phyloP scores from a whole-genome alignment of 2,888 invertebrate species.

The Arctia plantaginis region DNA sequence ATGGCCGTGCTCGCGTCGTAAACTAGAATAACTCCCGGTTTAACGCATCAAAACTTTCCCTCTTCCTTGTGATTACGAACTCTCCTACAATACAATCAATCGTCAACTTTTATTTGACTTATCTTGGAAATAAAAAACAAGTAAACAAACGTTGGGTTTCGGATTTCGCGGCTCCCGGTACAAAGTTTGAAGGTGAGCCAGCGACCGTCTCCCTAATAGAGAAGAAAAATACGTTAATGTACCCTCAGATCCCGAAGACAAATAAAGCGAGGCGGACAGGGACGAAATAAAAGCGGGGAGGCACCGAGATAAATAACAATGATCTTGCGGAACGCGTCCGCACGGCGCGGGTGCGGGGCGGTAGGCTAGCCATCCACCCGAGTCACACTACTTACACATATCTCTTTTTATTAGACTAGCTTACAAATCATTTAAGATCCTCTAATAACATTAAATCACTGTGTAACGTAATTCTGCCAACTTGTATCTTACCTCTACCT shows the following conservation, averaged over 20 bases:
- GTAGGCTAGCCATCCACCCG: conserved; percentile 26
- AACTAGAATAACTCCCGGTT: conserved; percentile 65
- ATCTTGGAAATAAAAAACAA: conserved; percentile 81
- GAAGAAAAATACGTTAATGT: conserved; percentile 87
- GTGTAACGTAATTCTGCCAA: conserved; percentile 35
- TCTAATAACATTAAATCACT: conserved; percentile 53
- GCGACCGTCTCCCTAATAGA: conserved; percentile 83
- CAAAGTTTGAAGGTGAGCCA: conserved; percentile 83
- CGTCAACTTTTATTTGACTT: conserved; percentile 85
- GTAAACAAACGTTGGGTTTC: conserved; percentile 73
- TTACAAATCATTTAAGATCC: conserved; percentile 57
- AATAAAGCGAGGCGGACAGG: conserved; percentile 83
- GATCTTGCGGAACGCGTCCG: conserved; percentile 72
- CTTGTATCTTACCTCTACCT: conserved; percentile 32
- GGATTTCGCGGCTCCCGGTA: conserved; percentile 72
- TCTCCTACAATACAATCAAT: conserved; percentile 81
- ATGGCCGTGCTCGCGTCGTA: conserved; percentile 56
- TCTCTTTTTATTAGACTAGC: conserved; percentile 63
- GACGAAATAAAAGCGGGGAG: conserved; percentile 82
- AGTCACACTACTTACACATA: conserved; percentile 70
- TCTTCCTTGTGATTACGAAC: conserved; percentile 73
- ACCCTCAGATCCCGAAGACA: conserved; percentile 85
- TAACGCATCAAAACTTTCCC: conserved; percentile 69
- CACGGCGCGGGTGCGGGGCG: conserved; percentile 43
- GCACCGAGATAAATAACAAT: conserved; percentile 83